Percentiles rank a stretch among this genome's conserved stretches.
Conservation (phyloP, 1,140 invertebrate genomes). For the Pantala flavescens region DNA sequence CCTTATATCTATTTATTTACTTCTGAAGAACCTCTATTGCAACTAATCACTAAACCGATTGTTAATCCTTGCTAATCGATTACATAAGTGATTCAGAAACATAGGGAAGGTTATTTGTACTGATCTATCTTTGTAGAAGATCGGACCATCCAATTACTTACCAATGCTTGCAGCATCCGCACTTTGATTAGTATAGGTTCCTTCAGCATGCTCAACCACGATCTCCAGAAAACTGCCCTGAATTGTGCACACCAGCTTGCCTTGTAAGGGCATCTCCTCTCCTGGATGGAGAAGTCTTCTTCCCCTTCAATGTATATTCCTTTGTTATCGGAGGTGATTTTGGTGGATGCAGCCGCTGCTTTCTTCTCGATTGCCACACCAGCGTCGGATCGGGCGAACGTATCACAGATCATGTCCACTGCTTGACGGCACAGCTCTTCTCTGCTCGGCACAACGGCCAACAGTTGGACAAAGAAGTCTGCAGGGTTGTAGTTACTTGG, state of each 20-base stretch:
- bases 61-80: too few species aligned
- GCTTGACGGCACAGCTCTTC: constrained; percentile 59
- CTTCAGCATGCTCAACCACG: constrained; percentile 75
- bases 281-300: background rate
- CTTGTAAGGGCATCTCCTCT: constrained; percentile 51
- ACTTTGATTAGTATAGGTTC: constrained; percentile 85
- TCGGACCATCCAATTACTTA: too few species aligned
- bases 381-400: constrained; percentile 51
- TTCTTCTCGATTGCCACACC: constrained; percentile 46
- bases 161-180: constrained; percentile 75
- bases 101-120: too few species aligned
- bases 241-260: constrained; percentile 83
- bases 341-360: constrained; percentile 25
- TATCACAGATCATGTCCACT: constrained; percentile 66
- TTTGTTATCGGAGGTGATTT: constrained; percentile 19
- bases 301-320: constrained; percentile 13
- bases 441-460: constrained; percentile 75
- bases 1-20: too few species aligned
- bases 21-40: too few species aligned
- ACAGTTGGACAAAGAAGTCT: constrained; percentile 85
- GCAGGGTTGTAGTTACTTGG: constrained; percentile 89
- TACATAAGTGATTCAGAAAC: too few species aligned
- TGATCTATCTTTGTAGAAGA: too few species aligned
- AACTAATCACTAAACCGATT: too few species aligned
- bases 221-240: constrained; percentile 77